Evolutionary conservation across 2,888 invertebrate species (phyloP), one percentile per base, ranked within the genome.

Genomic region (Podotricha telesiphe): DNA sequence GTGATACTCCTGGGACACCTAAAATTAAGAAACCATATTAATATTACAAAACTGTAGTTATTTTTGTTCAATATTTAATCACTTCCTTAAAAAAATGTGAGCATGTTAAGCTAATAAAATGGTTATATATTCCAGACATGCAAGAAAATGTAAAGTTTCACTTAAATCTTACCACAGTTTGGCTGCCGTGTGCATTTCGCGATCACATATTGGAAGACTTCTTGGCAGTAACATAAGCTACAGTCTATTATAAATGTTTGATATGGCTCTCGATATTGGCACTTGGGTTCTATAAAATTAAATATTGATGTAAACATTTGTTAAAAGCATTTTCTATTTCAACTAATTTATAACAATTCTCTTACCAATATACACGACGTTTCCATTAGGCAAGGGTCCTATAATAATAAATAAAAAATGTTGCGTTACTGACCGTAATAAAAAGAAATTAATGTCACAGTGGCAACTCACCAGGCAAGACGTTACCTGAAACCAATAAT

Each of bases 331-430:
- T n/a, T 3, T 45, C 13, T 10, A 20, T 51, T 22, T 62, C 64
- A 34, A 50, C 48, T 19, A 61, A 59, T 34, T 19, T 22, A 51
- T 17, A 50, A n/a, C n/a, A 51, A 17, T 19, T n/a, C 45, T 70
- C 78, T 75, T 68, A 79, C 78, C 78, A 65, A 79, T 75, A 64
- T 75, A 79, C 51, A 78, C 69, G 37, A 79, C 51, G 61, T 76
- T 71, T 48, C 58, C 67, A 20, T 61, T 59, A 13, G 63, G 37
- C 22, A 56, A 17, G 13, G 61, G 64, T 42, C 55, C 74, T 75
- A 68, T 61, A 70, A 68, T 63, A 70, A 73, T 28, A 70, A 70
- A 70, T 56, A 51, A 59, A 66, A 67, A 66, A 47, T 17, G 40
- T 64, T 66, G 67, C 70, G 67, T 71, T 69, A 69, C 19, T 51